phyloP scores from a whole-genome alignment of 2,888 invertebrate genomes.

The Conus canariensis region DNA sequence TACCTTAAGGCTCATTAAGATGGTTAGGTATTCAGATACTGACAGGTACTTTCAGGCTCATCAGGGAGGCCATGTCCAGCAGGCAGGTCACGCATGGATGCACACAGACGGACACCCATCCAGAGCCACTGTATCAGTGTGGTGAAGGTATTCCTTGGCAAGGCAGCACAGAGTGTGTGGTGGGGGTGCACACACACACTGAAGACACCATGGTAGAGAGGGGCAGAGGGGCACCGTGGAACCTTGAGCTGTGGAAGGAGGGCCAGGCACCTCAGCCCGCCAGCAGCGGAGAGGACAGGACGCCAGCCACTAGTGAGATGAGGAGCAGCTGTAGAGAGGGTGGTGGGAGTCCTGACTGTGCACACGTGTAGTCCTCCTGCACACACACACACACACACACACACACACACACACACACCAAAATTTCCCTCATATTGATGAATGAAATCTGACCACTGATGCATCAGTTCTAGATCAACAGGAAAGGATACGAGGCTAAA shows the following conservation, averaged over 20 bases:
- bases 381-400: neutral
- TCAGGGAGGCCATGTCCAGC: neutral
- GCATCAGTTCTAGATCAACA: no score
- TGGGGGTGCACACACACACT: neutral
- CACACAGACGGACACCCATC: neutral
- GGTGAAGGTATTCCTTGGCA: constrained; percentile 16
- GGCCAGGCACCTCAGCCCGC: neutral
- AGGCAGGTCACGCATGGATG: neutral
- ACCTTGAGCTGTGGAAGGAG: neutral
- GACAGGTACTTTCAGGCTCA: neutral
- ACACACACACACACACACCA: neutral
- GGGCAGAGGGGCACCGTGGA: neutral
- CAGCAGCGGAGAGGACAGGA: neutral
- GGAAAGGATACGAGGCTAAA: no score
- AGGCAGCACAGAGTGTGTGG: constrained; percentile 13
- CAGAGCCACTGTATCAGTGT: neutral
- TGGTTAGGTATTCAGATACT: no score
- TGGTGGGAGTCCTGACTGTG: neutral
- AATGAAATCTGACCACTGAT: no score
- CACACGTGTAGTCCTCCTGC: constrained; percentile 40
- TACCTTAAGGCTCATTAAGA: no score
- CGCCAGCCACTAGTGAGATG: neutral
- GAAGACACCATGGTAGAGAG: constrained; percentile 21
- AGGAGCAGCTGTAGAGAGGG: neutral
- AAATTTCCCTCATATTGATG: no score